Percentiles rank a stretch among this genome's conserved stretches.
Evolutionary conservation across 2,113 vertebrate species (phyloP).

Genomic region (Podarcis raffonei): DNA sequence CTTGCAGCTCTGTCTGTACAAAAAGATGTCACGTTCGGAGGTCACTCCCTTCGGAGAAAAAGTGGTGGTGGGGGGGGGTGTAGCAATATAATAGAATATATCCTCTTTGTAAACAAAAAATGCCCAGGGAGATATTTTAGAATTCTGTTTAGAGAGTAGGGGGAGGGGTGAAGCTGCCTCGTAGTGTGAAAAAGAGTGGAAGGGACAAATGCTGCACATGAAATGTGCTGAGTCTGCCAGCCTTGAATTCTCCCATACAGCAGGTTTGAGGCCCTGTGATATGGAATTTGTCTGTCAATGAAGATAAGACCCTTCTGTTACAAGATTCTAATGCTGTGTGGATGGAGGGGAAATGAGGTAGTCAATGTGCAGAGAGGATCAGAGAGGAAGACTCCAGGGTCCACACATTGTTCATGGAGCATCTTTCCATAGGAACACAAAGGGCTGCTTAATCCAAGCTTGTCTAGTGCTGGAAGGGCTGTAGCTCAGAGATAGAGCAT

Average conservation of each 20-base stretch:
- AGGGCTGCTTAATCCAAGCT: no score
- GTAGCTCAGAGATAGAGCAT: no score
- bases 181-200: slow-evolving; percentile 20
- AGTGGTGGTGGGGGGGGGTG: neutral
- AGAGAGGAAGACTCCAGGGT: no score
- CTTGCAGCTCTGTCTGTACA: slow-evolving; percentile 15
- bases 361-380: no score
- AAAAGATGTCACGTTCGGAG: slow-evolving; percentile 11
- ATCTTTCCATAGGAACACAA: no score
- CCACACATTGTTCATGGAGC: no score
- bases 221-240: neutral
- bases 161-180: neutral
- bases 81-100: neutral
- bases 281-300: neutral
- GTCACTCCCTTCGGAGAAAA: slow-evolving; percentile 20
- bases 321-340: no score
- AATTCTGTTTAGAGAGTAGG: slow-evolving; percentile 32
- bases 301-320: no score
- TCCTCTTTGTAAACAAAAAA: slow-evolving; percentile 27
- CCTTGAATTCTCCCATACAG: neutral
- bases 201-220: neutral
- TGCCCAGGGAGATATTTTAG: slow-evolving; percentile 7
- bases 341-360: no score
- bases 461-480: no score
- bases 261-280: neutral